These are phyloP conservation scores for Lymantria monacha DNA, from an alignment of 2,888 invertebrate genomes.

Conservation along the genomic window DNA sequence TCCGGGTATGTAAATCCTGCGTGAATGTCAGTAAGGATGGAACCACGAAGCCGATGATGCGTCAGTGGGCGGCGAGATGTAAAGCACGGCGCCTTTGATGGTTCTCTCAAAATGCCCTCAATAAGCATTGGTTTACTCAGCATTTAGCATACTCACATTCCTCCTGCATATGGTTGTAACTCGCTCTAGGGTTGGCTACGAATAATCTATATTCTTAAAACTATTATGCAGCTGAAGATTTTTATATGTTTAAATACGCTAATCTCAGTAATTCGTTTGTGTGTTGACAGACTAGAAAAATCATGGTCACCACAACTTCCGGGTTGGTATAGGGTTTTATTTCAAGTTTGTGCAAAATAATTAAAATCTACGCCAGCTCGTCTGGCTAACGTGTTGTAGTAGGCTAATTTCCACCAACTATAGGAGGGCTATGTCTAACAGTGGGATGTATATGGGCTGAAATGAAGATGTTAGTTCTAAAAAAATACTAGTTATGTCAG, in stretches of 20 bases:
- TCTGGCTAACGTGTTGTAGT: too few species aligned
- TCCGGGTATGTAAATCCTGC: slow-evolving; percentile 4
- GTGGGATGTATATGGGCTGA: too few species aligned
- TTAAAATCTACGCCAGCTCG: too few species aligned
- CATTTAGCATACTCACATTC: slow-evolving; percentile 68
- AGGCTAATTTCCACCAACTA: too few species aligned
- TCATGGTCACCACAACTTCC: too few species aligned
- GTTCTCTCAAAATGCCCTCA: slow-evolving; percentile 65
- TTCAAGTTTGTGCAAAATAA: too few species aligned
- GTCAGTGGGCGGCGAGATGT: slow-evolving; percentile 48
- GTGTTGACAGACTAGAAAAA: too few species aligned
- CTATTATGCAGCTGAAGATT: not conserved
- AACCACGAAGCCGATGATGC: slow-evolving; percentile 23
- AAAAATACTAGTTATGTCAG: too few species aligned
- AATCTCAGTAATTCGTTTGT: too few species aligned
- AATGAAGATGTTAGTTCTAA: too few species aligned
- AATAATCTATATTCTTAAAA: not conserved
- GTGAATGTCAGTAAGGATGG: slow-evolving; percentile 27
- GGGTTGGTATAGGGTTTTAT: too few species aligned
- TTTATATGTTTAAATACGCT: not conserved
- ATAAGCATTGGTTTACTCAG: slow-evolving; percentile 70
- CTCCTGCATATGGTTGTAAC: slow-evolving; percentile 41
- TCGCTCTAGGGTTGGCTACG: slow-evolving; percentile 35
- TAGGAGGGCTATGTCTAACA: too few species aligned
- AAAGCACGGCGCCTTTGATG: slow-evolving; percentile 61